Evolutionary conservation across 2,888 invertebrate species (phyloP).

Genomic region (Lithophane ornitopus): DNA sequence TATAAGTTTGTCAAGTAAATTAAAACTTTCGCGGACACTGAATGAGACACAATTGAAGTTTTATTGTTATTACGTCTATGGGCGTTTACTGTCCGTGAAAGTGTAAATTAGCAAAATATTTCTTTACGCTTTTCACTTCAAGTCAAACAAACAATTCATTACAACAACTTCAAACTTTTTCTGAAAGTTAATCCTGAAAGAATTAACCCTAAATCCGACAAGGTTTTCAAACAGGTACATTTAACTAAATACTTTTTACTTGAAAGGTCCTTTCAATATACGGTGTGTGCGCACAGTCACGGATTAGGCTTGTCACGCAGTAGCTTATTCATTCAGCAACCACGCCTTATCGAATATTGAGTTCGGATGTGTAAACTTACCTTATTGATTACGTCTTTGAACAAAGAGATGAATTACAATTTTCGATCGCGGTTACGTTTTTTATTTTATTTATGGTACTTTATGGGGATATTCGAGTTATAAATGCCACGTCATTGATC

Average conservation of each 20-base stretch:
- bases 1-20: neutral
- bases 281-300: conserved; percentile 35
- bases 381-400: conserved; percentile 56
- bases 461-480: neutral
- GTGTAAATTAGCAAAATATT: neutral
- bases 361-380: conserved; percentile 57
- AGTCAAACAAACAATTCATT: neutral
- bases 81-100: too few species aligned
- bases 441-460: neutral
- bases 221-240: neutral
- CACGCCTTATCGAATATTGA: conserved; percentile 70
- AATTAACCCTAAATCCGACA: neutral
- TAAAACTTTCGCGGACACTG: too few species aligned
- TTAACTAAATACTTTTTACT: conserved; percentile 11
- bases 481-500: neutral
- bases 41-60: too few species aligned
- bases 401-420: conserved; percentile 57
- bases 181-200: neutral
- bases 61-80: too few species aligned
- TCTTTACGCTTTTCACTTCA: neutral
- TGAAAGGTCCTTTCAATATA: conserved; percentile 60
- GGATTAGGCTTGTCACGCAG: conserved; percentile 67
- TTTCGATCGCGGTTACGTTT: conserved; percentile 19
- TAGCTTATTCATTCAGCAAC: conserved; percentile 65
- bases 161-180: neutral